Evolutionary conservation across 2,113 vertebrate genomes (phyloP).

Genomic region (Phaethornis superciliosus): DNA sequence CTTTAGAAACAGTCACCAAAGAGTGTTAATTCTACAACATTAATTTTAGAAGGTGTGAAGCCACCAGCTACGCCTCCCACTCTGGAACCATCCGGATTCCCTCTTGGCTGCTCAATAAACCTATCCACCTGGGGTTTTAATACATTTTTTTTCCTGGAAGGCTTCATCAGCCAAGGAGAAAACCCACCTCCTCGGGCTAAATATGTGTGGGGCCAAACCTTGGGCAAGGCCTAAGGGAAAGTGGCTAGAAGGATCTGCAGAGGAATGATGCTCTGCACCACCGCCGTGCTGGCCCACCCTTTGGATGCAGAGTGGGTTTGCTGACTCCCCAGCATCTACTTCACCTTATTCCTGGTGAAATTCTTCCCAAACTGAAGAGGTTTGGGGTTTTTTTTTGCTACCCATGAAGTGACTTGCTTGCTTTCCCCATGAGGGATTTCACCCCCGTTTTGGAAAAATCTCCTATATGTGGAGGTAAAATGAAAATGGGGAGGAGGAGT

Average conservation of each 20-base stretch:
- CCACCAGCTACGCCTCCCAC: rapidly evolving
- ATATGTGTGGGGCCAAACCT: constrained; percentile 13
- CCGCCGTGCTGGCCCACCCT: rapidly evolving
- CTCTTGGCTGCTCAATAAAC: background rate
- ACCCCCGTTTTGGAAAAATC: background rate
- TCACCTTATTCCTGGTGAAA: background rate
- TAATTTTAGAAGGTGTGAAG: background rate
- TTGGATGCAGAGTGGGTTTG: background rate
- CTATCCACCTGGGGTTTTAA: background rate
- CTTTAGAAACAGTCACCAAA: background rate
- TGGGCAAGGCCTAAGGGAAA: background rate
- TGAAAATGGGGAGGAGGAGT: background rate
- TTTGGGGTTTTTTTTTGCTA: background rate
- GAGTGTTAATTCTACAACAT: background rate
- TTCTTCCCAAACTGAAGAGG: background rate
- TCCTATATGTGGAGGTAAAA: background rate
- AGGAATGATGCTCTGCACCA: background rate
- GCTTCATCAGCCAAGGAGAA: background rate
- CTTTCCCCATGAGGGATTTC: background rate
- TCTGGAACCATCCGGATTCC: background rate
- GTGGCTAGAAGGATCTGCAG: background rate
- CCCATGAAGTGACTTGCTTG: background rate
- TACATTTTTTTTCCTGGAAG: background rate
- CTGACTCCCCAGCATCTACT: background rate
- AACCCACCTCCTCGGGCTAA: background rate